Base-by-base conservation (phyloP, 2,888 invertebrate genomes). In the Cephus spinipes region DNA sequence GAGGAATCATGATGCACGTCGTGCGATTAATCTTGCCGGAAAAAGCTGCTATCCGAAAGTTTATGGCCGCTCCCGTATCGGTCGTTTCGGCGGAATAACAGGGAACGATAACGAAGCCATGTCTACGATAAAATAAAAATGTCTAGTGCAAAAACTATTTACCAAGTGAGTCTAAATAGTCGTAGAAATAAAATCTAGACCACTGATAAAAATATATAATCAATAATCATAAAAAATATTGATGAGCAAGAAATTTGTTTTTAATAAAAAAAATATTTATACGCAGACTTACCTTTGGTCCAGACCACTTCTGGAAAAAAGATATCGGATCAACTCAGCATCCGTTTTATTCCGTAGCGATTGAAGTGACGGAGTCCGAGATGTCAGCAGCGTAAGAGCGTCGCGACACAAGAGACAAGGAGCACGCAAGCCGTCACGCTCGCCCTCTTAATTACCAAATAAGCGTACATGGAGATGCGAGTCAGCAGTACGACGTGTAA, bases 371-470 rank as follows among this genome's bases (percentile, higher is more conserved):
- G 9, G 55, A 55, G 55, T 55, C 55, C 9, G 15, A 6, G 6
- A 55, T 9, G 15, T 4, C 40, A 55, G 23, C 23, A 23, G 23
- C 23, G 55, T 55, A 55, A 23, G 55, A 55, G 55, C 23, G 23
- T 55, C 23, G 55, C 55, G 55, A 55, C 55, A 9, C 15, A 55
- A 23, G 40, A 55, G 76, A 73, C 73, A 12, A 36, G 40, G 23
- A 33, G 73, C 33, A 71, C 71, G 71, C 71, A 71, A 71, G 71
- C 71, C 71, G 71, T 71, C 71, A 71, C 31, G 71, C 71, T 71
- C 71, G 32, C 32, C 71, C 71, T 71, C 71, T 71, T 81, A 81
- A 81, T 81, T 81, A 80, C 78, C 81, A 76, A 81, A 80, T 80
- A 76, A 80, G 76, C 76, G 79, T 77, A 68, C 68, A 76, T 77